Evolutionary conservation across 2,113 vertebrate species (phyloP).

Genomic region (Chloroceryle aenea): DNA sequence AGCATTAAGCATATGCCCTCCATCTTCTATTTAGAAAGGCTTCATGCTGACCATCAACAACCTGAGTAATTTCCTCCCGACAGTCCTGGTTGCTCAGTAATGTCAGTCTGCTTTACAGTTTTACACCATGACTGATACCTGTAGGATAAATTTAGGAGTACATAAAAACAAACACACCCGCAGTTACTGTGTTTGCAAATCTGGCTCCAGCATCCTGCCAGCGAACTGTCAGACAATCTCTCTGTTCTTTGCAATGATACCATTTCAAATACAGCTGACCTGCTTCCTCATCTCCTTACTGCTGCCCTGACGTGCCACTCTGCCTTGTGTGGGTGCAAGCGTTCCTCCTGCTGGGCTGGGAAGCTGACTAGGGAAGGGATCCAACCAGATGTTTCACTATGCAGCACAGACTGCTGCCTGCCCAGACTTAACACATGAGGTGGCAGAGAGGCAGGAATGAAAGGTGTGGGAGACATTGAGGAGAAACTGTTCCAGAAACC

Average conservation of each 20-base stretch:
- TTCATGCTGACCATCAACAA: neutral
- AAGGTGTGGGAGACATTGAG: neutral
- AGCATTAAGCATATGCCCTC: neutral
- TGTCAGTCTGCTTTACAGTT: neutral
- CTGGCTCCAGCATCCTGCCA: neutral
- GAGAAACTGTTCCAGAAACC: neutral
- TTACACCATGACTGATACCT: neutral
- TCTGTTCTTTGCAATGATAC: neutral
- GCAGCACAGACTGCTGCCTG: neutral
- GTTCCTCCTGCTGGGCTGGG: neutral
- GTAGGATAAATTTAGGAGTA: neutral
- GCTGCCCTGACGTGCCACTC: neutral
- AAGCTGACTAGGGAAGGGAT: neutral
- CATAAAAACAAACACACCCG: neutral
- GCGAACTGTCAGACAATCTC: neutral
- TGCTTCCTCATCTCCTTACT: neutral
- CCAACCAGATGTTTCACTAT: neutral
- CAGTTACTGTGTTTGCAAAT: neutral
- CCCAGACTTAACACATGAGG: neutral
- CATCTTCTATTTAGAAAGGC: neutral
- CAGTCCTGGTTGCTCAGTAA: neutral
- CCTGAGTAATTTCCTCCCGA: neutral
- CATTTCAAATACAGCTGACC: neutral
- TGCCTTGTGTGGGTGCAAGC: accelerated
- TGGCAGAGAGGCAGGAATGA: neutral